Conservation (phyloP, 2,797 vertebrate species). For the Cyclura pinguis region DNA sequence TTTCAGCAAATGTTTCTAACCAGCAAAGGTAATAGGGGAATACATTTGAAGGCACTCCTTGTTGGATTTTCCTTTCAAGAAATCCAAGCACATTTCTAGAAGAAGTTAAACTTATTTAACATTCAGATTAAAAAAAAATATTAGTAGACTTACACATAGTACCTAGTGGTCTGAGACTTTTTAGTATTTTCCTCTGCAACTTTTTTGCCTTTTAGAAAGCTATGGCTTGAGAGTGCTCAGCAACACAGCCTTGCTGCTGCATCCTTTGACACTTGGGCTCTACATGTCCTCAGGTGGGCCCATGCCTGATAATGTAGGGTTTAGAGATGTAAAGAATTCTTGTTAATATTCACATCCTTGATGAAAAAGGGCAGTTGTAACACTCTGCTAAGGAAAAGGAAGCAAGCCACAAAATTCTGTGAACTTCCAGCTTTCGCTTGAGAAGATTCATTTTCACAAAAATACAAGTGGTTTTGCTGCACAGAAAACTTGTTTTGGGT, state of each 20-base stretch:
- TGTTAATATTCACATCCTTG: no score
- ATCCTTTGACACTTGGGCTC: not conserved
- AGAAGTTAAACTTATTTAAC: not conserved
- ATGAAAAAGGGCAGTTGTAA: no score
- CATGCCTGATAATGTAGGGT: no score
- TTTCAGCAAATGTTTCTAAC: slow-evolving; percentile 4
- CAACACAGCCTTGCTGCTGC: not conserved
- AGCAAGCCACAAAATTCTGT: no score
- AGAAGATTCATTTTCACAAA: no score
- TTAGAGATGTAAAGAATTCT: no score
- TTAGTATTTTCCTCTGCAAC: not conserved
- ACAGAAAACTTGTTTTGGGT: no score
- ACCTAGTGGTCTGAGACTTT: not conserved
- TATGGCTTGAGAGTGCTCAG: not conserved
- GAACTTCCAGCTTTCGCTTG: no score
- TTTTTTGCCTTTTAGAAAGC: not conserved
- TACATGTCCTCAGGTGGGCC: not conserved
- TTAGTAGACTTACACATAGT: not conserved
- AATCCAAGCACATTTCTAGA: no score
- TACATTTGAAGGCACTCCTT: not conserved
- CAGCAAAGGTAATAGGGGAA: not conserved
- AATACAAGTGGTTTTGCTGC: no score
- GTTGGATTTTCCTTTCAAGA: no score
- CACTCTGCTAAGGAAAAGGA: no score
- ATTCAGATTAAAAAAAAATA: not conserved